Evolutionary conservation across 1,140 invertebrate species (phyloP).

Genomic region (Epicauta chinensis): DNA sequence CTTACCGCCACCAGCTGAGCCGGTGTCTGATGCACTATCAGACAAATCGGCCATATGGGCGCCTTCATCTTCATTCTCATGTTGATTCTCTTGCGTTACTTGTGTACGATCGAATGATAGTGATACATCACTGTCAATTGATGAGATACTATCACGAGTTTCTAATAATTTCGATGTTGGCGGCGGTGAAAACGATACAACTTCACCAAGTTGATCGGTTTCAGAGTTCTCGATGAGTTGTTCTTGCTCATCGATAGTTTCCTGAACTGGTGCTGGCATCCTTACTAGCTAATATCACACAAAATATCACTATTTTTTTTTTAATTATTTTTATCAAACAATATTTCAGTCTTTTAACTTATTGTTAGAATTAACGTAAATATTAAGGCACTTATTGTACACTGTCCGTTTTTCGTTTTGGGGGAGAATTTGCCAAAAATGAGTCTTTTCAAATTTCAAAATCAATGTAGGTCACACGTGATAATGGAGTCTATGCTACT

Average conservation of each 20-base stretch:
- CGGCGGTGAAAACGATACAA: conserved; percentile 38
- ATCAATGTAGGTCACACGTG: conserved; percentile 35
- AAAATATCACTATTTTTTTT: conserved; percentile 27
- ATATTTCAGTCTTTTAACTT: conserved; percentile 24
- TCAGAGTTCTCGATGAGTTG: conserved; percentile 19
- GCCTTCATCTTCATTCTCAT: conserved; percentile 45
- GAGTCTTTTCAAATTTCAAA: neutral
- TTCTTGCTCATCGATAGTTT: conserved; percentile 15
- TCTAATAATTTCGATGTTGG: conserved; percentile 52
- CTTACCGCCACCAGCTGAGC: conserved; percentile 53
- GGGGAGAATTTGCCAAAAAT: no score
- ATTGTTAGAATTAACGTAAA: no score
- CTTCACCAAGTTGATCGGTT: conserved; percentile 38
- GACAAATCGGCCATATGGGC: conserved; percentile 55
- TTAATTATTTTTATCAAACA: conserved; percentile 4
- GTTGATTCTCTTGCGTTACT: conserved; percentile 42
- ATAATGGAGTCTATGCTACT: conserved; percentile 37
- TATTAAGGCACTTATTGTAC: conserved; percentile 23
- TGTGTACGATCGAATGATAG: conserved; percentile 49
- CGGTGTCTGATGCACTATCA: conserved; percentile 54
- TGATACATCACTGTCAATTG: conserved; percentile 57
- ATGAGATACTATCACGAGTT: conserved; percentile 56
- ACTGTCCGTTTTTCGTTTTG: conserved; percentile 9
- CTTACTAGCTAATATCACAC: conserved; percentile 37
- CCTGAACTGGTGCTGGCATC: conserved; percentile 36